Conservation (phyloP, 1,140 invertebrate species). For the Bombus cullumanus region DNA sequence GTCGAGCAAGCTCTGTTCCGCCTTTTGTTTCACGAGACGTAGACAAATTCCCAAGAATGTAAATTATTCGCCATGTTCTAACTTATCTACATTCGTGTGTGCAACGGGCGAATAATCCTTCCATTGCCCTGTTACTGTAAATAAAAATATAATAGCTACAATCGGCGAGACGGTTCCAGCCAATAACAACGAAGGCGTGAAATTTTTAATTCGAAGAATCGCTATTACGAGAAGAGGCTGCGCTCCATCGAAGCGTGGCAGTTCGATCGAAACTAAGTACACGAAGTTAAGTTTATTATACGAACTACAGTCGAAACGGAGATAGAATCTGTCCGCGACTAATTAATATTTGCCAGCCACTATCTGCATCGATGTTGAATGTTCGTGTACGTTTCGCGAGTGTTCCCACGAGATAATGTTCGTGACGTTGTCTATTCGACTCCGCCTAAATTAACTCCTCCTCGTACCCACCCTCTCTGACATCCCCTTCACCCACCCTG, state of each 20-base stretch:
- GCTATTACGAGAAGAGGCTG: background rate
- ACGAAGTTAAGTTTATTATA: background rate
- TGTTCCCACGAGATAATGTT: constrained; percentile 40
- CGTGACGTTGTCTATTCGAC: constrained; percentile 1
- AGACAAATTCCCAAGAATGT: background rate
- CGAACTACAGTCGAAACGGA: background rate
- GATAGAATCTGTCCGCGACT: constrained; percentile 6
- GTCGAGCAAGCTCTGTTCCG: background rate
- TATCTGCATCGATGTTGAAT: background rate
- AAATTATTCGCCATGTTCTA: background rate
- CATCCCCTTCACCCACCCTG: background rate
- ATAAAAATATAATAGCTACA: too few relatives aligned
- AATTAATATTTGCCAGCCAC: constrained; percentile 20
- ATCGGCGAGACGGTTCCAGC: too few relatives aligned
- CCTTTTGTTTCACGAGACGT: background rate
- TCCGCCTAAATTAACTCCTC: constrained; percentile 31
- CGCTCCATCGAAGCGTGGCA: background rate
- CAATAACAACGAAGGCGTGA: too few relatives aligned
- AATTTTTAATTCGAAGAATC: too few relatives aligned
- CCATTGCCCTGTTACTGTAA: too few relatives aligned
- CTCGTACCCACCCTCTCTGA: too few relatives aligned
- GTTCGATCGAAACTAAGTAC: background rate
- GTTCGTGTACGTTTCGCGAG: constrained; percentile 7
- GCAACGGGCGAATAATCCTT: background rate
- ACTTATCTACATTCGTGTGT: background rate